Evolutionary conservation across 2,888 invertebrate species (phyloP).

Genomic region (Andrena trimmerana): DNA sequence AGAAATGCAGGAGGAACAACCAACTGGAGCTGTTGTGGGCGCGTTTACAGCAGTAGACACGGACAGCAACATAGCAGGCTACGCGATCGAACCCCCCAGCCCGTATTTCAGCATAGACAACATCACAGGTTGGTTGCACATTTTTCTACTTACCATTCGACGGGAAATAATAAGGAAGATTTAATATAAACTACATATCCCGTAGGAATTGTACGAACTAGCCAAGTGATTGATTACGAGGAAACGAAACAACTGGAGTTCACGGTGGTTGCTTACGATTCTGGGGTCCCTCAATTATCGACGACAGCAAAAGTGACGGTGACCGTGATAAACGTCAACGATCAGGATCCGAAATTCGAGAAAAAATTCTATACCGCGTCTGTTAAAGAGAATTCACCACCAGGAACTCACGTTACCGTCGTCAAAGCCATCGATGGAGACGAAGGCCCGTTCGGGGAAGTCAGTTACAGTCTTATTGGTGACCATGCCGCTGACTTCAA

Average conservation of each 20-base stretch:
- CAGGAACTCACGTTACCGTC: slow-evolving; percentile 90
- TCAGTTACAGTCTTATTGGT: slow-evolving; percentile 92
- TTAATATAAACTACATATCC: not conserved
- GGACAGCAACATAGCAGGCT: slow-evolving; percentile 93
- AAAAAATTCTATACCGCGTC: slow-evolving; percentile 89
- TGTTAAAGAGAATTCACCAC: slow-evolving; percentile 91
- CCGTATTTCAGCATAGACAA: slow-evolving; percentile 93
- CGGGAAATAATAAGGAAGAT: no score
- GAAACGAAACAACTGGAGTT: slow-evolving; percentile 91
- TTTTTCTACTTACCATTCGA: no score
- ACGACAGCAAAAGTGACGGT: slow-evolving; percentile 92
- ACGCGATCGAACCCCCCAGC: slow-evolving; percentile 89
- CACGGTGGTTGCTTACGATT: slow-evolving; percentile 93
- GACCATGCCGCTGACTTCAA: slow-evolving; percentile 91
- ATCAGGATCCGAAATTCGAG: slow-evolving; percentile 93
- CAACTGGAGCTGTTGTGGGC: slow-evolving; percentile 91
- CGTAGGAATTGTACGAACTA: slow-evolving; percentile 91
- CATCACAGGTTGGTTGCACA: slow-evolving; percentile 88
- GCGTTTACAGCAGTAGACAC: slow-evolving; percentile 92
- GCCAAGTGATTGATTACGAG: slow-evolving; percentile 94
- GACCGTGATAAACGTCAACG: slow-evolving; percentile 93
- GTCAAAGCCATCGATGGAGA: slow-evolving; percentile 93
- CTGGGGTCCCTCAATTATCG: slow-evolving; percentile 93
- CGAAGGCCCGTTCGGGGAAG: slow-evolving; percentile 91
- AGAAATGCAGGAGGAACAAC: slow-evolving; percentile 93